Percentiles rank a stretch among this genome's conserved stretches.
These are phyloP conservation scores for Coracopsis vasa DNA, from an alignment of 2,113 vertebrate species.

Conservation along the genomic window DNA sequence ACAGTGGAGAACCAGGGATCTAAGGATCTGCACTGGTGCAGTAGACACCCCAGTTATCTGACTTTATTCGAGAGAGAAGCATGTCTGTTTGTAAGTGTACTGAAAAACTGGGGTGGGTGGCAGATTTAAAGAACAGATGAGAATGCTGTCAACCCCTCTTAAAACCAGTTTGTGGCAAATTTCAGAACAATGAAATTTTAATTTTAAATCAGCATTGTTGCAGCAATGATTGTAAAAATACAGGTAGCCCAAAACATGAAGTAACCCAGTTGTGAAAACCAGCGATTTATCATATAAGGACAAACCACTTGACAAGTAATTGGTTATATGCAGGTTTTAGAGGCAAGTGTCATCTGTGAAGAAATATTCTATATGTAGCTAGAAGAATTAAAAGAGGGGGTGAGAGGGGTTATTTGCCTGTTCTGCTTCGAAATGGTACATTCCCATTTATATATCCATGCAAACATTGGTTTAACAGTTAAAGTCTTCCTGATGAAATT, in stretches of 20 bases:
- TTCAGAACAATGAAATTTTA: neutral
- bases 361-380: neutral
- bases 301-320: neutral
- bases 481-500: neutral
- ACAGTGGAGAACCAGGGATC: neutral
- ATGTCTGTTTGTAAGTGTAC: neutral
- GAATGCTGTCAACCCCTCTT: neutral
- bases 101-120: neutral
- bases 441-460: neutral
- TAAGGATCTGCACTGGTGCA: neutral
- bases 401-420: neutral
- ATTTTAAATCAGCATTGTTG: neutral
- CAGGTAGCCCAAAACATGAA: neutral
- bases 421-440: neutral
- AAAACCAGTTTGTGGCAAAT: neutral
- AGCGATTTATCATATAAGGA: neutral
- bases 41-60: fast-evolving
- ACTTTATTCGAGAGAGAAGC: neutral
- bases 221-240: neutral
- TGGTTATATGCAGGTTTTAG: neutral
- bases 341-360: neutral
- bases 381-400: neutral
- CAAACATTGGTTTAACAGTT: neutral
- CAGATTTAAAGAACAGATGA: neutral
- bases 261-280: neutral